Evolutionary conservation across 2,797 vertebrate genomes (phyloP).

Genomic region (Helarctos malayanus): DNA sequence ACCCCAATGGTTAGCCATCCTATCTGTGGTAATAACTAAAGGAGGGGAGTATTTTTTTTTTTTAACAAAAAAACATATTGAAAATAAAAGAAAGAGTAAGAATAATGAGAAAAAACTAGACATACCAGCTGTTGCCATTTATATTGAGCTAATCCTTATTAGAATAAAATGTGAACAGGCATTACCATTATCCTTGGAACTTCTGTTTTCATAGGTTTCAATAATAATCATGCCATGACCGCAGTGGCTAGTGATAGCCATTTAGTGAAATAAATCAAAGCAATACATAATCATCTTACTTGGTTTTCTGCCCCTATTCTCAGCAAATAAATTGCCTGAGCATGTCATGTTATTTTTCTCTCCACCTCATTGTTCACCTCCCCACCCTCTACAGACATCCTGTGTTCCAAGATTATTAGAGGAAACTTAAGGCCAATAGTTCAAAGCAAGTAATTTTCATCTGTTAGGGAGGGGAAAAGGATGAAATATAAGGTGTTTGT

Average conservation of each 20-base stretch:
- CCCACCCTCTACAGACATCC: slow-evolving; percentile 5
- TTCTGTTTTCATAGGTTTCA: slow-evolving; percentile 20
- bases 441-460: slow-evolving; percentile 62
- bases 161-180: neutral
- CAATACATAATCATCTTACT: neutral
- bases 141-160: neutral
- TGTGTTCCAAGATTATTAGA: neutral
- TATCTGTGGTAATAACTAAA: neutral
- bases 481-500: slow-evolving; percentile 55
- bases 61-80: neutral
- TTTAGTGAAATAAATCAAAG: neutral
- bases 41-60: neutral
- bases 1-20: neutral
- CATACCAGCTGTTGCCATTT: neutral
- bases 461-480: slow-evolving; percentile 4
- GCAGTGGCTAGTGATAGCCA: neutral
- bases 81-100: neutral
- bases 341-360: neutral
- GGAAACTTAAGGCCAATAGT: slow-evolving; percentile 48
- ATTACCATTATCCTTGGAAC: neutral
- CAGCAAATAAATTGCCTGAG: slow-evolving; percentile 32
- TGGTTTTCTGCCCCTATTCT: neutral
- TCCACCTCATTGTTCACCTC: neutral
- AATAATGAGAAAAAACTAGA: neutral
- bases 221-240: neutral